These are phyloP conservation scores for Athalia cordata DNA, from an alignment of 2,888 invertebrate genomes.

Conservation along the genomic window DNA sequence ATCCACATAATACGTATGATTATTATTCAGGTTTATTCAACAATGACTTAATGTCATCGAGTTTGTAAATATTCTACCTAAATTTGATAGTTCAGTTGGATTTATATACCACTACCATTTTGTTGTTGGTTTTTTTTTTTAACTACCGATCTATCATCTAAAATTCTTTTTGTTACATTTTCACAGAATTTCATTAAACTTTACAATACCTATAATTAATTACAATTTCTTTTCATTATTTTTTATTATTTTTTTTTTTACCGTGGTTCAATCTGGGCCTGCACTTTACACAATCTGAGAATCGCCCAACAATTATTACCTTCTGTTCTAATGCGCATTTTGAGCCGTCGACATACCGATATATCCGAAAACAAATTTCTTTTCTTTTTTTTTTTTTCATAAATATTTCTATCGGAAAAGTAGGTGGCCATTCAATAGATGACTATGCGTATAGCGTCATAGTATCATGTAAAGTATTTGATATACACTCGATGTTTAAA, in stretches of 20 bases:
- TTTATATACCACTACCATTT: slow-evolving; percentile 6
- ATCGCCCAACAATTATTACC: too few species aligned
- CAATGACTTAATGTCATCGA: slow-evolving; percentile 33
- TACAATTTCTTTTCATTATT: slow-evolving; percentile 1
- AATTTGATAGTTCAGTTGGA: slow-evolving; percentile 23
- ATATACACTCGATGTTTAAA: too few species aligned
- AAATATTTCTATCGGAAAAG: slow-evolving; percentile 30
- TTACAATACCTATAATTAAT: not conserved
- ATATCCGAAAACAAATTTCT: slow-evolving; percentile 10
- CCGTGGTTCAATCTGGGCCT: not conserved
- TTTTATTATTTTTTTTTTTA: not conserved
- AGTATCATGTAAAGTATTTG: too few species aligned
- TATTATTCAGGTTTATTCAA: slow-evolving; percentile 37
- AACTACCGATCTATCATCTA: too few species aligned
- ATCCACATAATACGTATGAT: slow-evolving; percentile 4
- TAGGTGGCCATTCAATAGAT: slow-evolving; percentile 22
- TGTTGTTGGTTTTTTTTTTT: not conserved
- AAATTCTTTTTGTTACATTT: not conserved
- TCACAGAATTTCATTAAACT: not conserved
- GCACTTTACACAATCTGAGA: too few species aligned
- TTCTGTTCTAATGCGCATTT: not conserved
- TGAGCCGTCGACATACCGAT: not conserved
- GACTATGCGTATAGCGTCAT: not conserved
- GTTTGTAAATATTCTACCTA: slow-evolving; percentile 17
- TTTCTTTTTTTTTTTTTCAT: not conserved